Conservation (phyloP, 2,888 invertebrate species). For the Poecilus cupreus region DNA sequence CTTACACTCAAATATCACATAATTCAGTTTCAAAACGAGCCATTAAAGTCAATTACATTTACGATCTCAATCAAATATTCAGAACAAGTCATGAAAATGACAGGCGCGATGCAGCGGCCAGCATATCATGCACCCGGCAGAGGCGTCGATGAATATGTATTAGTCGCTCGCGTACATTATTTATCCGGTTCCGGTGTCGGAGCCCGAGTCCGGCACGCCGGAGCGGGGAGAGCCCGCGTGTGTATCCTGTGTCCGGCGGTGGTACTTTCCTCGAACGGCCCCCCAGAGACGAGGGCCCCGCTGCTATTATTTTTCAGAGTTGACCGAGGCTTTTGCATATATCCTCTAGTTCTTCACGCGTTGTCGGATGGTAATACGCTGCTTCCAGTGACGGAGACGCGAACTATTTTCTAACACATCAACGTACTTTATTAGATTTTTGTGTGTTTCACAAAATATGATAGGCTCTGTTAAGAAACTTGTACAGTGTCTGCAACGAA, state of each 20-base stretch:
- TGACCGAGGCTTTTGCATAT: slow-evolving; percentile 72
- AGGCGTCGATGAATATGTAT: slow-evolving; percentile 56
- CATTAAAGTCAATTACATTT: slow-evolving; percentile 34
- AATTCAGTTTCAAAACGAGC: background rate
- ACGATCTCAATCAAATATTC: slow-evolving; percentile 18
- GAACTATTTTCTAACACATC: background rate
- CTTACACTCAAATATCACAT: no score
- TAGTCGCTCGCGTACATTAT: slow-evolving; percentile 63
- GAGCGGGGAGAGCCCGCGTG: slow-evolving; percentile 58
- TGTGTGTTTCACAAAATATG: no score
- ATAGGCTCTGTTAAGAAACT: no score
- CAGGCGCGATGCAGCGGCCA: background rate
- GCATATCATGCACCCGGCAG: slow-evolving; percentile 31
- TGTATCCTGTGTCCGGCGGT: slow-evolving; percentile 49
- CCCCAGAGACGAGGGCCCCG: slow-evolving; percentile 70
- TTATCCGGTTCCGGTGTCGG: slow-evolving; percentile 63
- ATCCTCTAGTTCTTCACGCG: slow-evolving; percentile 66
- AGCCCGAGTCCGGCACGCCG: slow-evolving; percentile 62
- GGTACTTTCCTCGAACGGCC: slow-evolving; percentile 69
- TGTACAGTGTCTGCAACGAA: no score
- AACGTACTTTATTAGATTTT: no score
- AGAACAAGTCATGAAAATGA: background rate
- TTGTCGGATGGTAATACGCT: slow-evolving; percentile 43
- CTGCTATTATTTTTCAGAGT: slow-evolving; percentile 73
- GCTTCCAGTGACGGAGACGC: slow-evolving; percentile 19